Evolutionary conservation across 2,113 vertebrate genomes (phyloP), one percentile per base, ranked within the genome.

Genomic region (Tychaedon coryphoeus): DNA sequence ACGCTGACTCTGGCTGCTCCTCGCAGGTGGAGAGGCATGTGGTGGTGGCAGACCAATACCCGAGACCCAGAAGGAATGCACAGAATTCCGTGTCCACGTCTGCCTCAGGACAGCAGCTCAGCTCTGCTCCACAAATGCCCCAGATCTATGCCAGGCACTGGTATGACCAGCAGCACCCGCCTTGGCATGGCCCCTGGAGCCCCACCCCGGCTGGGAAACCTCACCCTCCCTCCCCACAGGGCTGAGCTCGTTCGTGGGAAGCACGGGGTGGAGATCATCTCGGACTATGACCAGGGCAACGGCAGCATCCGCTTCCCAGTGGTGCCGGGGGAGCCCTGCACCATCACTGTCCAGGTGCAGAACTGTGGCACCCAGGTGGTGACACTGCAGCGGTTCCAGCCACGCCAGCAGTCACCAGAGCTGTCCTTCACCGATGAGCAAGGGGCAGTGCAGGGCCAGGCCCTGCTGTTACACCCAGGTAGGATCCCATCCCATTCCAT

Each of bases 401-500:
- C 95, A 0, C 91, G 93, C 54, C 96, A 88, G 70, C 91, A 62
- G 89, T 69, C 93, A 9, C 69, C 5, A 10, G 97, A 92, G 91
- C 94, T 99, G 60, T 96, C 33, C 31, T 97, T 98, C 66, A 26
- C 7, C 0, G 98, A 98, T 14, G 64, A 97, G 50, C 61, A 71
- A 13, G 97, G 91, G 15, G 98, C 94, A 76, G 98, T 95, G 8
- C 90, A 74, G 53, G 72, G 20, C 28, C 97, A 93, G 34, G 95
- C 98, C 6, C 95, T 98, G 43, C 34, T 28, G 0, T 90, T 99
- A 25, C n/a, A 67, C 38, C 97, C 99, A 72, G 98, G 99, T 99
- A 82, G n/a, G 36, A 14, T 26, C 38, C 29, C 1, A 2, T 11
- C 45, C 45, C 45, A 20, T 20, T 9, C 45, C 45, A 45, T 45